These are phyloP conservation scores for Pedicia rivosa DNA, from an alignment of 2,888 invertebrate species.

Conservation along the genomic window DNA sequence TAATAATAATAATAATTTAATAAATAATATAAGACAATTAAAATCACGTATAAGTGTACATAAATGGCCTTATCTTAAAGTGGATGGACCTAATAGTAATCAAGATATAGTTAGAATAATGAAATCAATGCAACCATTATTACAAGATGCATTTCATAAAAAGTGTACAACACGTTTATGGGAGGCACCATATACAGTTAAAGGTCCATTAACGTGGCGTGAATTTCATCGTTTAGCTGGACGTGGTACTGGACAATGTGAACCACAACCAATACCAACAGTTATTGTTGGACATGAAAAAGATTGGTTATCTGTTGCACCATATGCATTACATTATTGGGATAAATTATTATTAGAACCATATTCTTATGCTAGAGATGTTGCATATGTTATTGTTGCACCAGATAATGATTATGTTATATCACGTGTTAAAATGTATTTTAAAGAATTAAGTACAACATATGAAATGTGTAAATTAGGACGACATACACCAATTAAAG, in stretches of 20 bases:
- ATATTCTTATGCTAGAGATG: constrained; percentile 85
- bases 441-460: constrained; percentile 79
- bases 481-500: constrained; percentile 75
- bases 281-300: constrained; percentile 88
- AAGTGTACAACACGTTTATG: constrained; percentile 77
- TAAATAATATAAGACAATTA: constrained; percentile 11
- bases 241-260: constrained; percentile 86
- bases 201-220: constrained; percentile 95
- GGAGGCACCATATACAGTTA: constrained; percentile 83
- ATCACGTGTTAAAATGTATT: constrained; percentile 67
- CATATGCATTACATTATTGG: constrained; percentile 89
- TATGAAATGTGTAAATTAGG: constrained; percentile 94
- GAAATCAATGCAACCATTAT: constrained; percentile 75
- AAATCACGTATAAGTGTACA: constrained; percentile 39
- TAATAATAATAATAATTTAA: not conserved
- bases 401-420: constrained; percentile 80
- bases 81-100: constrained; percentile 71
- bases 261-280: constrained; percentile 93
- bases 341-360: constrained; percentile 95
- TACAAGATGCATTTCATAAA: constrained; percentile 93
- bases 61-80: constrained; percentile 74
- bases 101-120: constrained; percentile 83
- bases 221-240: constrained; percentile 94
- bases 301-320: constrained; percentile 90
- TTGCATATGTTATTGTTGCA: constrained; percentile 87